phyloP scores from a whole-genome alignment of 2,888 invertebrate species.

The Coelinius sp. region DNA sequence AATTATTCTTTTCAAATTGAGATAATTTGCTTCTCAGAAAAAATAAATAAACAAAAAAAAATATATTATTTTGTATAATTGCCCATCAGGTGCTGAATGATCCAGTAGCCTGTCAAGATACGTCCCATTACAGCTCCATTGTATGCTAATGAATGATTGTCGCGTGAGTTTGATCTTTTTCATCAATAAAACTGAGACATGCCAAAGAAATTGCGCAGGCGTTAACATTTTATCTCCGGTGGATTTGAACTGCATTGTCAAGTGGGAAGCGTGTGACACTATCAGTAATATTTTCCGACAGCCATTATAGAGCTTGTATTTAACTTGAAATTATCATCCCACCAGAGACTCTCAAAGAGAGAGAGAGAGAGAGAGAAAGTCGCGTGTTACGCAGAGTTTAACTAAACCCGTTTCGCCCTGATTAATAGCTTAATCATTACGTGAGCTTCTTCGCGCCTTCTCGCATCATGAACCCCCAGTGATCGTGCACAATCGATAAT shows the following conservation, averaged over 20 bases:
- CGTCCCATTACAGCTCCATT: slow-evolving; percentile 66
- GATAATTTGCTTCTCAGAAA: background rate
- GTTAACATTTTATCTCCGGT: background rate
- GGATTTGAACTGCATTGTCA: background rate
- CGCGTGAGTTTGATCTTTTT: slow-evolving; percentile 46
- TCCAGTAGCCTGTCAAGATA: slow-evolving; percentile 62
- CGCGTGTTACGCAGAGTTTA: slow-evolving; percentile 52
- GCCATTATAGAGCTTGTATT: background rate
- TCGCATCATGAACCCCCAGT: slow-evolving; percentile 37
- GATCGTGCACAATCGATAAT: slow-evolving; percentile 46
- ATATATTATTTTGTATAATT: background rate
- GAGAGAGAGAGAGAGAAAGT: slow-evolving; percentile 27
- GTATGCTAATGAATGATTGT: slow-evolving; percentile 67
- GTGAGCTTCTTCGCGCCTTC: slow-evolving; percentile 49
- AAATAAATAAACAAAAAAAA: background rate
- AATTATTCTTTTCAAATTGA: too few species aligned
- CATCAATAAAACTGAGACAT: slow-evolving; percentile 38
- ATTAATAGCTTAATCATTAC: slow-evolving; percentile 57
- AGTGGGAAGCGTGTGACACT: slow-evolving; percentile 23
- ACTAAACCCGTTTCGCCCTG: slow-evolving; percentile 47
- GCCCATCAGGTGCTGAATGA: slow-evolving; percentile 35
- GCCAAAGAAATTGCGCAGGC: background rate
- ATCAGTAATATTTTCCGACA: slow-evolving; percentile 24
- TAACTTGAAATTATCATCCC: background rate
- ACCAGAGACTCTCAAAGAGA: background rate